phyloP scores from a whole-genome alignment of 2,113 vertebrate species.

The Notothenia rossii region DNA sequence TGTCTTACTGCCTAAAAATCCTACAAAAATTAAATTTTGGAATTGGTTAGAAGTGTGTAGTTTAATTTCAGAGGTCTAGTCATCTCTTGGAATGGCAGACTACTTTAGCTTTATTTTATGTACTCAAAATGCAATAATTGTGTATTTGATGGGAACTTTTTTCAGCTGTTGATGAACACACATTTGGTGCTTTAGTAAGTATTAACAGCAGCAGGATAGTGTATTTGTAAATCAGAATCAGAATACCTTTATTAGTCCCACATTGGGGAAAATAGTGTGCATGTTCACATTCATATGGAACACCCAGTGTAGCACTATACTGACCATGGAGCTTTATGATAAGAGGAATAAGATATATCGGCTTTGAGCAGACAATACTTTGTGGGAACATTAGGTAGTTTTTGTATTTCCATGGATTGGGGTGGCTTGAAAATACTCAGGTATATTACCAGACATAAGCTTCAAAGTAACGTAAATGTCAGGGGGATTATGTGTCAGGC shows the following conservation, averaged over 20 bases:
- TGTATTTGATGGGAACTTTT: neutral
- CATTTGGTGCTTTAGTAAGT: neutral
- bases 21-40: too few relatives aligned
- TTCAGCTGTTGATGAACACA: neutral
- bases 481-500: neutral
- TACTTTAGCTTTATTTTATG: too few relatives aligned
- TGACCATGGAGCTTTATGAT: neutral
- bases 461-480: constrained; percentile 5
- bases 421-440: neutral
- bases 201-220: neutral
- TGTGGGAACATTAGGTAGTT: neutral
- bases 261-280: neutral
- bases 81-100: too few relatives aligned
- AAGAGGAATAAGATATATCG: constrained; percentile 2
- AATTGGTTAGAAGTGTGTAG: too few relatives aligned
- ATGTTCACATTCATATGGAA: neutral
- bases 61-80: too few relatives aligned
- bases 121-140: neutral
- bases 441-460: neutral
- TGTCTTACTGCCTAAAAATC: too few relatives aligned
- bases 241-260: too few relatives aligned
- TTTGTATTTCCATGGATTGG: neutral
- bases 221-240: too few relatives aligned
- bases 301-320: too few relatives aligned
- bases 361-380: neutral